These are phyloP conservation scores for Mobula hypostoma DNA, from an alignment of 2,113 vertebrate genomes.

Conservation along the genomic window DNA sequence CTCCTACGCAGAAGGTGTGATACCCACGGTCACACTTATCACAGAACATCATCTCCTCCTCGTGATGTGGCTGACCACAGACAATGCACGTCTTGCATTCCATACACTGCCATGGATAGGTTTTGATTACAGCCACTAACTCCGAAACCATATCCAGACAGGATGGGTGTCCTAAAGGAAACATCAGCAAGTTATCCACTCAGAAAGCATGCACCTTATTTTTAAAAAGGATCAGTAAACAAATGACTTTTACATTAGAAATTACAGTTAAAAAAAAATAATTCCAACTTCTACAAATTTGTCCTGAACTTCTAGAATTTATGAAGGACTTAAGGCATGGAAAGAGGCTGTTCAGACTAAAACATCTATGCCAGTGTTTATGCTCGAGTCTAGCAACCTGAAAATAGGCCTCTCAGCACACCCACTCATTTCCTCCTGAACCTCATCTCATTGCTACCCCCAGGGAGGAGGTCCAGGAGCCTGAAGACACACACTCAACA, in stretches of 20 bases:
- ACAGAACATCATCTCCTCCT: slow-evolving; percentile 99
- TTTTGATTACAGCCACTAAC: slow-evolving; percentile 86
- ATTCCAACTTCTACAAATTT: too few relatives aligned
- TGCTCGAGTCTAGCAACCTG: too few relatives aligned
- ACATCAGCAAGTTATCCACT: background rate
- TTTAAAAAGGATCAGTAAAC: slow-evolving; percentile 50
- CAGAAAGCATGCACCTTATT: background rate
- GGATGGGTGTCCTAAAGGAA: slow-evolving; percentile 81
- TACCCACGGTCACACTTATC: slow-evolving; percentile 94
- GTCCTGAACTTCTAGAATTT: too few relatives aligned
- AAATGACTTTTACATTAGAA: slow-evolving; percentile 34
- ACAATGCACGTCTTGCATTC: slow-evolving; percentile 95
- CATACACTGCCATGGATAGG: slow-evolving; percentile 98
- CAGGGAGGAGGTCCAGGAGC: too few relatives aligned
- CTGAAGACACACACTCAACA: too few relatives aligned
- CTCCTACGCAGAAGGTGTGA: slow-evolving; percentile 96
- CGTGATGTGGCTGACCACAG: slow-evolving; percentile 91
- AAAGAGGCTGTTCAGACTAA: background rate
- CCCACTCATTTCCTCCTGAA: too few relatives aligned
- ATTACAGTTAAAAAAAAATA: background rate
- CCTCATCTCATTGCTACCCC: too few relatives aligned
- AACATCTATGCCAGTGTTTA: background rate
- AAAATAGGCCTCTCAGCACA: too few relatives aligned
- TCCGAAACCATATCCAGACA: slow-evolving; percentile 88
- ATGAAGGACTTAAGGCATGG: background rate